A percentile compares a stretch with the other conserved stretches of the same genome.
phyloP scores from a whole-genome alignment of 2,888 invertebrate genomes.

The Pyrrhosoma nymphula region DNA sequence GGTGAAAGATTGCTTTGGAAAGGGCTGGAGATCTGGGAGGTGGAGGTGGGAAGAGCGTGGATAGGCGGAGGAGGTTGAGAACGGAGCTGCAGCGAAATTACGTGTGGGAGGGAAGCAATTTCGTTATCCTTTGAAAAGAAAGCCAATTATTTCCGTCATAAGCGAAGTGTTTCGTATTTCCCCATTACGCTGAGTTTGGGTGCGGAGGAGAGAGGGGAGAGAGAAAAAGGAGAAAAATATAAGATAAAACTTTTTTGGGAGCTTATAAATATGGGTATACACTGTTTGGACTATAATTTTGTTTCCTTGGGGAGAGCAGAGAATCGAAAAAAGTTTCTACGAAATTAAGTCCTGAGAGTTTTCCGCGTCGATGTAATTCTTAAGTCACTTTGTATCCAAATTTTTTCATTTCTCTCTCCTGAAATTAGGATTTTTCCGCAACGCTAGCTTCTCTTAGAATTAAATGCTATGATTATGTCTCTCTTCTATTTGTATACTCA shows the following conservation, averaged over 20 bases:
- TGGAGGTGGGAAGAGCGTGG: neutral
- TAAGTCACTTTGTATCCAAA: slow-evolving; percentile 31
- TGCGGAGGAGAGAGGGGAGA: neutral
- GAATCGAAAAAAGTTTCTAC: slow-evolving; percentile 21
- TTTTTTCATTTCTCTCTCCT: neutral
- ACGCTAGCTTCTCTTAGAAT: neutral
- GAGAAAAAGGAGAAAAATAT: neutral
- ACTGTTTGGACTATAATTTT: slow-evolving; percentile 38
- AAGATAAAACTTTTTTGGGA: neutral
- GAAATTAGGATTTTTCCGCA: slow-evolving; percentile 9
- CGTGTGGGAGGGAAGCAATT: slow-evolving; percentile 50
- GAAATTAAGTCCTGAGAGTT: slow-evolving; percentile 25
- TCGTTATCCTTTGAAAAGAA: slow-evolving; percentile 51
- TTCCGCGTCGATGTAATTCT: slow-evolving; percentile 22
- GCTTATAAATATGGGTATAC: slow-evolving; percentile 28
- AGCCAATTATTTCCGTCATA: slow-evolving; percentile 67
- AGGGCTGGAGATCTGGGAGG: neutral
- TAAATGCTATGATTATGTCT: neutral
- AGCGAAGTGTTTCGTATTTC: slow-evolving; percentile 59
- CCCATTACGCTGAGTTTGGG: slow-evolving; percentile 42
- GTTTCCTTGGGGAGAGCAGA: neutral
- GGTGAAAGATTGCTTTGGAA: neutral
- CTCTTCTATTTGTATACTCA: neutral
- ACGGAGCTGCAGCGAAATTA: neutral
- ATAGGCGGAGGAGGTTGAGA: neutral